Percentiles rank a stretch among this genome's conserved stretches.
These are phyloP conservation scores for Triplophysa bombifrons DNA, from an alignment of 2,797 vertebrate genomes.

Conservation along the genomic window DNA sequence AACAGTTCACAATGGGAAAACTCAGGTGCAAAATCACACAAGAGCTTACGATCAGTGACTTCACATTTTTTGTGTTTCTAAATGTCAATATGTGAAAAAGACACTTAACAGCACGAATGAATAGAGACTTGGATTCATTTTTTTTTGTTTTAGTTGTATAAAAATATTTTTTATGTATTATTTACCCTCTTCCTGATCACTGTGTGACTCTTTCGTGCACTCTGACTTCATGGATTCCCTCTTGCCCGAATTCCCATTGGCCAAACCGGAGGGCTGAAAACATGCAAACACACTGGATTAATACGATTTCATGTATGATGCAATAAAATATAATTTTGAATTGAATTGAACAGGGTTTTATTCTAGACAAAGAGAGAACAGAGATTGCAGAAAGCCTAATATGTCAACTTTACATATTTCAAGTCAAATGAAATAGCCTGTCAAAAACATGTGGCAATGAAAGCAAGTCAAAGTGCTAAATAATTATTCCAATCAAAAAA, in stretches of 20 bases:
- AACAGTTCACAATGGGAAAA: neutral
- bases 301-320: neutral
- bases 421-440: neutral
- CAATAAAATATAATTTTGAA: neutral
- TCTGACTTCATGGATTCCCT: slow-evolving; percentile 83
- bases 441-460: neutral
- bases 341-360: neutral
- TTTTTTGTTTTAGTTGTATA: neutral
- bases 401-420: neutral
- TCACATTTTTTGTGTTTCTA: neutral
- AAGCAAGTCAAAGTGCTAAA: neutral
- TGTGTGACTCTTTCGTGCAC: slow-evolving; percentile 77
- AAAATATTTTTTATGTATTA: neutral
- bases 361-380: neutral
- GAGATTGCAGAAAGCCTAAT: neutral
- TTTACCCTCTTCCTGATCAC: slow-evolving; percentile 75
- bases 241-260: slow-evolving; percentile 80
- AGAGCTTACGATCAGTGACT: neutral
- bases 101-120: neutral
- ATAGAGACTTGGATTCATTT: neutral
- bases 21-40: too few species aligned
- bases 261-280: slow-evolving; percentile 82
- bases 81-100: neutral
- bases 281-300: slow-evolving; percentile 1
- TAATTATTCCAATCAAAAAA: neutral